Percentiles rank a stretch among this genome's conserved stretches.
phyloP scores from a whole-genome alignment of 2,888 invertebrate species.

The Eumerus sabulonum region DNA sequence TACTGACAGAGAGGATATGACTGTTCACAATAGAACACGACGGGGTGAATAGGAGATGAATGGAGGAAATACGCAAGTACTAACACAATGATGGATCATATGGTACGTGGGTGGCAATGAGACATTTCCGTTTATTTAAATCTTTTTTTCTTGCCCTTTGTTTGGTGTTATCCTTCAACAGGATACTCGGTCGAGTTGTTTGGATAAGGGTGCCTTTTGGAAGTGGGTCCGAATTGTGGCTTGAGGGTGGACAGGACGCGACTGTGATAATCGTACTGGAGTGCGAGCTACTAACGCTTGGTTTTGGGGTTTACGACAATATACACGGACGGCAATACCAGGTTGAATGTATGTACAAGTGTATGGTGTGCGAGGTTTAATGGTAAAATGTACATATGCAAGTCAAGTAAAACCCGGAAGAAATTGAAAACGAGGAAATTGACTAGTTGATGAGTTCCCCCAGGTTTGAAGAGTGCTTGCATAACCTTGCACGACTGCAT shows the following conservation, averaged over 20 bases:
- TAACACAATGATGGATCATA: constrained; percentile 15
- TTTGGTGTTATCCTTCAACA: constrained; percentile 31
- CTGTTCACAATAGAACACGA: constrained; percentile 16
- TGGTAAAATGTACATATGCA: too few relatives aligned
- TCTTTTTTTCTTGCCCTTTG: constrained; percentile 17
- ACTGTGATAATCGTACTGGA: too few relatives aligned
- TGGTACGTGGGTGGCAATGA: constrained; percentile 49
- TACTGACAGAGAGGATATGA: constrained; percentile 20
- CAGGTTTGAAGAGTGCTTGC: too few relatives aligned
- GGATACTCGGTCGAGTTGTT: constrained; percentile 9
- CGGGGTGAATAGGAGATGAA: constrained; percentile 38
- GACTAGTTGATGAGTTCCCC: too few relatives aligned
- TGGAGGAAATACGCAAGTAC: constrained; percentile 40
- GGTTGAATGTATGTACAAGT: too few relatives aligned
- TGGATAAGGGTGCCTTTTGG: constrained; percentile 13
- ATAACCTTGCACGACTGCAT: too few relatives aligned
- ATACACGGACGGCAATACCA: constrained; percentile 2
- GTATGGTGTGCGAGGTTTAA: too few relatives aligned
- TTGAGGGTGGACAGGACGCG: too few relatives aligned
- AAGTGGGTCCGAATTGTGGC: background rate
- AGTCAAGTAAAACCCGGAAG: too few relatives aligned
- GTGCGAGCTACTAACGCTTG: too few relatives aligned
- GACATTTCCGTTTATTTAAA: constrained; percentile 40
- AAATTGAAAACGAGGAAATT: too few relatives aligned
- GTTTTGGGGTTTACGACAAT: constrained; percentile 1